These are phyloP conservation scores for Dromaius novaehollandiae DNA, from an alignment of 2,113 vertebrate species.

Conservation along the genomic window DNA sequence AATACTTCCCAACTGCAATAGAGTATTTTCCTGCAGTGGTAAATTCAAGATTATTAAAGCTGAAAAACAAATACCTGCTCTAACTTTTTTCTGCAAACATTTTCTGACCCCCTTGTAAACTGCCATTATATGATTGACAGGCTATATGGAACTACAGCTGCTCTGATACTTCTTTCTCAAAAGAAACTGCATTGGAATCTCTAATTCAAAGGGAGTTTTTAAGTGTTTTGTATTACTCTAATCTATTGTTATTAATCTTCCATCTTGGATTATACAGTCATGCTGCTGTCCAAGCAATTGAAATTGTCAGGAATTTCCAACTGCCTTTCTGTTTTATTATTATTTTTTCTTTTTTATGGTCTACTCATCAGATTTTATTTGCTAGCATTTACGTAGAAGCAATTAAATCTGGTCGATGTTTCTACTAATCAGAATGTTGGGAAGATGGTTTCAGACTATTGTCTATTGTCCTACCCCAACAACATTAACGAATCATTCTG, in stretches of 20 bases:
- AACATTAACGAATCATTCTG: constrained; percentile 8
- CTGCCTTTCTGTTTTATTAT: neutral
- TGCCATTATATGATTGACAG: neutral
- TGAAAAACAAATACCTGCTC: neutral
- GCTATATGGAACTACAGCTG: neutral
- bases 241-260: neutral
- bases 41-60: neutral
- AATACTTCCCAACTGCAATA: neutral
- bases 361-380: neutral
- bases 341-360: neutral
- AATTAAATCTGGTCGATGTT: neutral
- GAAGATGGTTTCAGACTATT: constrained; percentile 24
- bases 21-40: neutral
- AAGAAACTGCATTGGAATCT: neutral
- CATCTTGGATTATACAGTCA: neutral
- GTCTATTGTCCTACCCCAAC: neutral
- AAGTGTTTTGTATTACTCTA: neutral
- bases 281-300: neutral
- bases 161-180: neutral
- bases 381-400: neutral
- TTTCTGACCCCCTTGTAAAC: neutral
- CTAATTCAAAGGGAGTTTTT: neutral
- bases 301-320: neutral
- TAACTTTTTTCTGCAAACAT: neutral
- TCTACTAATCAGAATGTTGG: constrained; percentile 8